Base-by-base conservation (phyloP, 2,797 vertebrate species). In the Hippoglossus hippoglossus region DNA sequence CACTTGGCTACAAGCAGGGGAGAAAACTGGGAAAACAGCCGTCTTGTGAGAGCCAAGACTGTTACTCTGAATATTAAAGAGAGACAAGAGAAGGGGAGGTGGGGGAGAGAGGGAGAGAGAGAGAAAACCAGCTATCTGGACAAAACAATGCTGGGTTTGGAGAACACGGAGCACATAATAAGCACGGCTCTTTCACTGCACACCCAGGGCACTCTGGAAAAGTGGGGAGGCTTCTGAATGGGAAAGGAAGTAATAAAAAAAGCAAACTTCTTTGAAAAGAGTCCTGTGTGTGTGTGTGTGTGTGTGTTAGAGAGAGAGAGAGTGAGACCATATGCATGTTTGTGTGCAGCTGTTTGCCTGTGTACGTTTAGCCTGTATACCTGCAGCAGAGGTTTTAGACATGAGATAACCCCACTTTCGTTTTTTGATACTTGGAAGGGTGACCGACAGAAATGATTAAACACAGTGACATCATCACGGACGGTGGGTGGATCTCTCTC, bases 1-100 rank as follows among this genome's bases (percentile, higher is more conserved):
- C 91, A 91, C 92, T 94, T 93, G 91, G 93, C 91, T 91, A 90
- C 91, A 90, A 93, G 86, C 64, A 50, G 84, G 75, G 78, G 83
- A 74, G 84, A 82, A 73, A 82, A 88, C 87, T 89, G 84, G 88
- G 89, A 90, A 89, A 91, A 90, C 85, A 90, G 89, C 80, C 88
- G 82, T 86, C 90, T 87, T 89, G 91, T 92, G 91, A 91, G 92
- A 91, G 94, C 93, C 93, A 91, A 91, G 87, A 81, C 85, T 93
- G 93, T 91, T 93, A 94, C 92, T 93, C 91, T 95, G 95, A 94
- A 95, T 95, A 94, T 95, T 94, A 95, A 95, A 92, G 91, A 94
- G 91, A 90, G 81, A 89, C 65, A 77, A 46, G 80, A 82, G 83
- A 82, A 69, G 64, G 79, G 80, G 79, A 75, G 83, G 24, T 6